phyloP scores from a whole-genome alignment of 2,797 vertebrate genomes.

The Huso huso region DNA sequence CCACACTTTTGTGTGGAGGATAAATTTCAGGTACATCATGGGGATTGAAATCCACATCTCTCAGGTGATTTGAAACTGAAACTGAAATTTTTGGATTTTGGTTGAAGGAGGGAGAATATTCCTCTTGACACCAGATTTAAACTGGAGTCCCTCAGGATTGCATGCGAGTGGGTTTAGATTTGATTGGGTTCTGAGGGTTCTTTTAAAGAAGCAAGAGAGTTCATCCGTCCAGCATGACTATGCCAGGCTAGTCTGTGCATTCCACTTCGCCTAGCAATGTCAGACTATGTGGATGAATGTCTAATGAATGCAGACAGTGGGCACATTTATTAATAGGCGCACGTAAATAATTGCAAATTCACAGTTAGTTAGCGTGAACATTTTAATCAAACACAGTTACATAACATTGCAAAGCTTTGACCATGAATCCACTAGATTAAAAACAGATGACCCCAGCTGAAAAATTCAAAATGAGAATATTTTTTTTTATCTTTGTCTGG shows the following conservation, averaged over 20 bases:
- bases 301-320: too few species aligned
- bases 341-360: too few species aligned
- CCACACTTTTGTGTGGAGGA: slow-evolving; percentile 18
- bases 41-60: slow-evolving; percentile 30
- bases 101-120: slow-evolving; percentile 49
- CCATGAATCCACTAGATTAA: too few species aligned
- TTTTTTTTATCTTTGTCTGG: too few species aligned
- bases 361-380: too few species aligned
- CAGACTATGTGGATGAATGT: too few species aligned
- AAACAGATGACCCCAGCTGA: too few species aligned
- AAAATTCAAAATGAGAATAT: too few species aligned
- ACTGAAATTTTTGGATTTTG: slow-evolving; percentile 41
- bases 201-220: slow-evolving; percentile 50
- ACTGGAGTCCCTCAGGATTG: slow-evolving; percentile 48
- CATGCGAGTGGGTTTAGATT: slow-evolving; percentile 45
- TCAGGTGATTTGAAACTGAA: slow-evolving; percentile 35
- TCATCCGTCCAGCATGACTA: slow-evolving; percentile 34
- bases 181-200: slow-evolving; percentile 54
- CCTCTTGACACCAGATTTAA: slow-evolving; percentile 52
- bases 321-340: too few species aligned
- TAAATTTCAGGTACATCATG: slow-evolving; percentile 18
- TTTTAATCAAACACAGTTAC: too few species aligned
- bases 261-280: too few species aligned
- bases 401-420: too few species aligned
- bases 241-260: background rate